Base-by-base conservation (phyloP, 2,797 vertebrate species). In the Chelmon rostratus region DNA sequence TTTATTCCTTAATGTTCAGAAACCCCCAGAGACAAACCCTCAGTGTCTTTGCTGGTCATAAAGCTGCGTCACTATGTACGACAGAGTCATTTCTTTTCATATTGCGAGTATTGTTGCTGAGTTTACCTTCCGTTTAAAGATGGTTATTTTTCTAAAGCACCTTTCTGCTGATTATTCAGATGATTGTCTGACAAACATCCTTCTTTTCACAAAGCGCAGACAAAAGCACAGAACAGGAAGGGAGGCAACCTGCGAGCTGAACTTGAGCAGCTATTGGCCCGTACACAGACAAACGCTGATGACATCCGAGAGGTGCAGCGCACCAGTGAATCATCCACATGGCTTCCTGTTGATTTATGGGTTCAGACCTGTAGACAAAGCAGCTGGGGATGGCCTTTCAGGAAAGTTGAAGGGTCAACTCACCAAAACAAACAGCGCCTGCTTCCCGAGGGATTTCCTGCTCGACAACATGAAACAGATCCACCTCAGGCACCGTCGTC, bases 191-290 rank as follows among this genome's bases (percentile, higher is more conserved):
- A 44, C 28, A 76, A 85, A 84, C 71, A 73, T 82, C 81, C 76
- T 61, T 64, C 18, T 74, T 76, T 63, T 46, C 23, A 88, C 79
- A 70, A 78, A 87, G 74, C 71, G 66, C 59, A 76, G 63, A 84
- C 78, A 88, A 81, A 81, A 81, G 63, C 35, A n/a, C 66, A 78
- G 59, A 70, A 62, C 78, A 91, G 90, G 91, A 94, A 88, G 87
- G 91, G 89, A 88, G 89, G 85, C 42, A 65, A 87, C 84, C 62
- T 65, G 71, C 46, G 46, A 81, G 81, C 89, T 81, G 69, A 89
- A 83, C 56, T 56, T 59, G n/a, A 59, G 68, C 1, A 38, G 87
- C 85, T 83, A 84, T 85, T 85, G 73, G 67, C 66, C 46, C 2
- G 12, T 25, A 46, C 63, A 59, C 67, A 78, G 40, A 83, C 71